A percentile compares a stretch with the other conserved stretches of the same genome.
Evolutionary conservation across 2,797 vertebrate species (phyloP).

Genomic region (Acipenser ruthenus): DNA sequence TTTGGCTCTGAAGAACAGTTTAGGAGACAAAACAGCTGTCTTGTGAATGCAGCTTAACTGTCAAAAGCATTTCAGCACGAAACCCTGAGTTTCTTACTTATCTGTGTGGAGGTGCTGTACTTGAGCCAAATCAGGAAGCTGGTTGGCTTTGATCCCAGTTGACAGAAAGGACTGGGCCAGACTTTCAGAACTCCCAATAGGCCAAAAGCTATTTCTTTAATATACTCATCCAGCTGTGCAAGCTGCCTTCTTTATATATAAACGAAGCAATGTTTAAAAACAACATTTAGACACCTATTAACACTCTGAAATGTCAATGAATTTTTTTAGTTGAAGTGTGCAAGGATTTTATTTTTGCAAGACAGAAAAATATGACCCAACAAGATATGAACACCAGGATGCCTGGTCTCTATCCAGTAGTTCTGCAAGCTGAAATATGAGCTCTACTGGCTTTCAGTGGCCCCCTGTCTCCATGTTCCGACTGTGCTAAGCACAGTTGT

Average conservation of each 20-base stretch:
- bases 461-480: too few species aligned
- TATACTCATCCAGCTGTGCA: conserved; percentile 50
- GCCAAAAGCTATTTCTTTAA: conserved; percentile 50
- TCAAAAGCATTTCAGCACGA: conserved; percentile 31
- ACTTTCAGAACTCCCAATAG: conserved; percentile 51
- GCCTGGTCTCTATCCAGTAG: conserved; percentile 20
- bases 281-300: conserved; percentile 31
- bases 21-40: conserved; percentile 24
- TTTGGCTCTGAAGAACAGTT: too few species aligned
- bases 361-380: conserved; percentile 51
- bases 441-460: too few species aligned
- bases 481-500: too few species aligned
- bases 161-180: conserved; percentile 26
- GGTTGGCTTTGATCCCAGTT: conserved; percentile 55
- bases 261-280: conserved; percentile 58
- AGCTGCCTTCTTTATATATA: conserved; percentile 61
- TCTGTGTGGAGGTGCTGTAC: conserved; percentile 45
- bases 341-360: conserved; percentile 44
- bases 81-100: conserved; percentile 35
- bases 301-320: conserved; percentile 28
- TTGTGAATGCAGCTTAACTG: conserved; percentile 46
- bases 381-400: conserved; percentile 39
- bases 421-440: conserved; percentile 1
- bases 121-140: conserved; percentile 35
- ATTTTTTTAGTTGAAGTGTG: conserved; percentile 35